Conservation (phyloP, 2,797 vertebrate species). For the Mycteria americana region DNA sequence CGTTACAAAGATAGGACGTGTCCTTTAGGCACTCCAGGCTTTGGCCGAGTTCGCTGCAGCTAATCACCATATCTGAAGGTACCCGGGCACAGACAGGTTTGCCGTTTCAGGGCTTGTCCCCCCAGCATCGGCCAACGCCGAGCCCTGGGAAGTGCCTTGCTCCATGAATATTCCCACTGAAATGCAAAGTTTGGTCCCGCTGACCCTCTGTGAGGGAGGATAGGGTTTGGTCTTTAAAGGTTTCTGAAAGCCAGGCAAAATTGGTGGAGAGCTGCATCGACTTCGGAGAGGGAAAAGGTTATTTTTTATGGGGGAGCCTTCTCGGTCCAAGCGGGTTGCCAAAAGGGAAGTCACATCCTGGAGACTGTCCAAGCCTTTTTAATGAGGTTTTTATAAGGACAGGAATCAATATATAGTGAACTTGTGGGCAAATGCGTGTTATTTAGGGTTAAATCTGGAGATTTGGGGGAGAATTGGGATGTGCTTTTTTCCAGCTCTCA, state of each 20-base stretch:
- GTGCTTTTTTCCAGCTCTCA: not conserved
- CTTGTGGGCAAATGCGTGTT: not conserved
- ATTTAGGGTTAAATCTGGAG: not conserved
- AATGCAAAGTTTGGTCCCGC: not conserved
- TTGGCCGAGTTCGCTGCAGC: not conserved
- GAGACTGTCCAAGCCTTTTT: not conserved
- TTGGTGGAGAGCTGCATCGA: not conserved
- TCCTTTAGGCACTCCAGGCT: not conserved
- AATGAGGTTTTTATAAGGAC: not conserved
- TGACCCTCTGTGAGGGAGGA: not conserved
- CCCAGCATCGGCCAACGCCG: accelerated
- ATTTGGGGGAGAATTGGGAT: not conserved
- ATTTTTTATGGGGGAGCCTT: not conserved
- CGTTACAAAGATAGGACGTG: not conserved
- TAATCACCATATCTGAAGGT: not conserved
- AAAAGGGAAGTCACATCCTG: not conserved
- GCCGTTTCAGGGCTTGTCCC: not conserved
- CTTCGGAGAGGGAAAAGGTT: not conserved
- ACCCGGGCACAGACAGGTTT: not conserved
- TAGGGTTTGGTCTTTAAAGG: not conserved
- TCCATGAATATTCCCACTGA: not conserved
- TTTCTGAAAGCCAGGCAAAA: not conserved
- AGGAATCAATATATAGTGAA: not conserved
- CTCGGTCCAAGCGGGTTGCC: not conserved
- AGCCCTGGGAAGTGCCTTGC: not conserved